A percentile compares a stretch with the other conserved stretches of the same genome.
Evolutionary conservation across 2,797 vertebrate genomes (phyloP).

Genomic region (Chelidonichthys spinosus): DNA sequence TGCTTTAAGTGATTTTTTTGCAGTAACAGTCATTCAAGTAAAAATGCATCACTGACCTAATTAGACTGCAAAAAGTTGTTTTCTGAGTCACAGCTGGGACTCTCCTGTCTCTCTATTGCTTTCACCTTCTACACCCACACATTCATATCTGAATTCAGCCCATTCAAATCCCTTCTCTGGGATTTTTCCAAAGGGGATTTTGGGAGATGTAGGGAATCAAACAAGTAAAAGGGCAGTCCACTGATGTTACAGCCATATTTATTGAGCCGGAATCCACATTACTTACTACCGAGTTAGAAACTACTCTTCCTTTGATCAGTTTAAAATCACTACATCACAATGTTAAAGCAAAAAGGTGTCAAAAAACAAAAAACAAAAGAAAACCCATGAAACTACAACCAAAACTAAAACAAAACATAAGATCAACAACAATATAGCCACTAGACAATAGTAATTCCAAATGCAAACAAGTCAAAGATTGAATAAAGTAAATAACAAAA

Average conservation of each 20-base stretch:
- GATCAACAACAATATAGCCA: too few species aligned
- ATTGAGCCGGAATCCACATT: too few species aligned
- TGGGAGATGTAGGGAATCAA: constrained; percentile 17
- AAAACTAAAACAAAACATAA: too few species aligned
- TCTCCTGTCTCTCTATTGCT: constrained; percentile 16
- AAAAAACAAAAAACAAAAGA: too few species aligned
- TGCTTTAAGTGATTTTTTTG: background rate
- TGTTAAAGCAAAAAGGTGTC: too few species aligned
- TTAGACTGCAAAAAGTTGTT: constrained; percentile 20
- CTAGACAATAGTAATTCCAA: too few species aligned
- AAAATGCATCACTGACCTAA: constrained; percentile 5
- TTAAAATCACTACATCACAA: too few species aligned
- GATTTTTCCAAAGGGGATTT: constrained; percentile 17
- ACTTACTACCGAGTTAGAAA: too few species aligned
- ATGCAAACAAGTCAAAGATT: too few species aligned
- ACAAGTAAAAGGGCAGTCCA: background rate
- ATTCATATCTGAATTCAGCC: background rate
- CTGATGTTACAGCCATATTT: background rate
- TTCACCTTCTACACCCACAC: constrained; percentile 25
- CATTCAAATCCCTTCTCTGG: constrained; percentile 1
- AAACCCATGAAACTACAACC: too few species aligned
- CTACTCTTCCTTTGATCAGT: too few species aligned
- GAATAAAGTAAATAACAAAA: too few species aligned
- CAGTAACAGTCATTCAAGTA: constrained; percentile 12
- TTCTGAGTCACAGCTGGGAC: constrained; percentile 32